Evolutionary conservation across 2,888 invertebrate species (phyloP), one percentile per base, ranked within the genome.

Genomic region (Axea sp.): DNA sequence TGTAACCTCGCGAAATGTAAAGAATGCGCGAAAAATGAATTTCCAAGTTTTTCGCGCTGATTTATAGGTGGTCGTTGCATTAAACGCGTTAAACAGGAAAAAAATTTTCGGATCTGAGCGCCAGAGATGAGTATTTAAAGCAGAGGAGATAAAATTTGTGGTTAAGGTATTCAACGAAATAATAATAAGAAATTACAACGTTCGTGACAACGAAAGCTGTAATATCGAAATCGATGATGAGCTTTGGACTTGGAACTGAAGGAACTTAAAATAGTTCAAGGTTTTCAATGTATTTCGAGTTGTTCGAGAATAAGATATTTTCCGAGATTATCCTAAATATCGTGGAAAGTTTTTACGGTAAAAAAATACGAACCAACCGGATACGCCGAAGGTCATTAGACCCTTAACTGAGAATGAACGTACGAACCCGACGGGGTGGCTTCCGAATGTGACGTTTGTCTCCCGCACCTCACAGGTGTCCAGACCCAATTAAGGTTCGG

Each of bases 1-100:
- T 57, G 73, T 68, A 59, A 45, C 65, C 45, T 49, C 60, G 41
- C 51, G 35, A 65, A 35, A 55, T 47, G 64, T 64, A 68, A 73
- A 76, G 59, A 75, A 79, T 75, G 69, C 76, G 65, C 75, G 47
- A 43, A 47, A 53, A 64, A 49, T 41, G 15, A 31, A 51, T 51
- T 39, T 62, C 7, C 31, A 19, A 39, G 28, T 45, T 33, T 59
- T 45, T 33, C 22, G 4, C 5, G 17, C 1, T 45, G 45, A 59
- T 59, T 59, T 35, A 59, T 17, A 22, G 2, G 4, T 3, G 5
- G 7, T n/a, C 37, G 30, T 51, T 37, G 26, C 15, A 37, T 24
- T 35, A 39, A 39, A 17, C 1, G 37, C 1, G 35, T 37, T 26
- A 11, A 53, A 37, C 15, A n/a, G 37, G 9, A 19, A 24, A 33